Conservation (phyloP, 2,888 invertebrate genomes). For the Himalopsyche anomala region DNA sequence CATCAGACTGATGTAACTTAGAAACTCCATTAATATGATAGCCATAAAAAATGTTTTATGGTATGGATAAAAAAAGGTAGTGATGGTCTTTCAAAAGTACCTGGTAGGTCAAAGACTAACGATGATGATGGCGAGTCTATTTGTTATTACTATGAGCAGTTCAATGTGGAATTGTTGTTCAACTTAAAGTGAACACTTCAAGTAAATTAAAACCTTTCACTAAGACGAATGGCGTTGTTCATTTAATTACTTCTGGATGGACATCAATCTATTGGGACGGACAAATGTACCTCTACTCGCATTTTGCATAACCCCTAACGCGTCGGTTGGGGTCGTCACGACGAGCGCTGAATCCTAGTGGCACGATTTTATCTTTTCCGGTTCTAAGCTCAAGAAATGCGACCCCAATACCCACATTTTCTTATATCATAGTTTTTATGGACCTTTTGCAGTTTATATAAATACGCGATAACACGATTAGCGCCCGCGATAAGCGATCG, state of each 20-base stretch:
- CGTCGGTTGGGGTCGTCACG: not conserved
- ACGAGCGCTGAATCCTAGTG: no score
- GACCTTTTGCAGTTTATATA: no score
- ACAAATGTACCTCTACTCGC: constrained; percentile 59
- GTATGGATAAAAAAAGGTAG: no score
- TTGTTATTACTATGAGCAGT: not conserved
- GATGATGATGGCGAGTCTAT: not conserved
- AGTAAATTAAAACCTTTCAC: constrained; percentile 63
- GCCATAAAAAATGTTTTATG: no score
- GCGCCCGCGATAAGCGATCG: no score
- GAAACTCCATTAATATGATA: no score
- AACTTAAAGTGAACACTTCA: constrained; percentile 17
- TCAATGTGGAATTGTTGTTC: constrained; percentile 4
- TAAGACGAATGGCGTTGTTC: constrained; percentile 62
- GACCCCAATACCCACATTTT: no score
- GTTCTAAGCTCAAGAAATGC: no score
- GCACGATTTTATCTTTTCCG: no score
- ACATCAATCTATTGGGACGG: constrained; percentile 64
- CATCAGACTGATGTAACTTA: no score
- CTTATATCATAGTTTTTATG: no score
- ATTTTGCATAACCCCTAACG: constrained; percentile 42
- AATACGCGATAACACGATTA: no score
- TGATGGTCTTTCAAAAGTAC: not conserved
- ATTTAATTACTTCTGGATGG: constrained; percentile 65
- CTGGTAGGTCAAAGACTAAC: not conserved